Evolutionary conservation across 1,140 invertebrate species (phyloP).

Genomic region (Polyergus mexicanus): DNA sequence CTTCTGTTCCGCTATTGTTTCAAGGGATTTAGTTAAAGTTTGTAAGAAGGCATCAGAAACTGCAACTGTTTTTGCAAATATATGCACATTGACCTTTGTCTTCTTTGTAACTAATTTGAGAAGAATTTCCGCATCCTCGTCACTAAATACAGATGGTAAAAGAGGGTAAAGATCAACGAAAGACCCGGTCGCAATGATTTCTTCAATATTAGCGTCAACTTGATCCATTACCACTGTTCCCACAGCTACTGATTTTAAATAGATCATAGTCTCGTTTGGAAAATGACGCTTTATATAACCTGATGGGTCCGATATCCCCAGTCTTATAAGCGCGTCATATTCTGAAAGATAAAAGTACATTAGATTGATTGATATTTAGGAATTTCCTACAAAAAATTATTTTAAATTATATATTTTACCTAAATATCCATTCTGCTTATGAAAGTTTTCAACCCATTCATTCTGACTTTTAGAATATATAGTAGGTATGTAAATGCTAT

Average conservation of each 20-base stretch:
- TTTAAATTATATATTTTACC: constrained; percentile 84
- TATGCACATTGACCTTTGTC: constrained; percentile 79
- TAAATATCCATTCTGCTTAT: constrained; percentile 97
- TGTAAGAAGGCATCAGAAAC: constrained; percentile 89
- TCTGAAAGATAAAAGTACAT: constrained; percentile 87
- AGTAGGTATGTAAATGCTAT: constrained; percentile 95
- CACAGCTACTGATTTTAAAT: constrained; percentile 92
- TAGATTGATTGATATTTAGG: background rate
- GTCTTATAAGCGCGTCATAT: constrained; percentile 94
- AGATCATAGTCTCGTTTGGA: constrained; percentile 90
- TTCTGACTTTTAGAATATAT: constrained; percentile 94
- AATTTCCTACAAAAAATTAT: constrained; percentile 1
- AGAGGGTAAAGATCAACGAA: constrained; percentile 93
- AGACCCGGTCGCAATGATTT: constrained; percentile 91
- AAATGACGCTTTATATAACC: constrained; percentile 93
- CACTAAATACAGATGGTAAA: constrained; percentile 93
- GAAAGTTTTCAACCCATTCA: constrained; percentile 97
- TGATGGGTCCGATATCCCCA: constrained; percentile 96
- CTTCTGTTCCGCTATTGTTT: constrained; percentile 90
- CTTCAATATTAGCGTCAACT: constrained; percentile 94
- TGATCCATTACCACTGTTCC: constrained; percentile 92
- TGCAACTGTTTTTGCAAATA: constrained; percentile 81
- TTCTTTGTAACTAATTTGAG: constrained; percentile 89
- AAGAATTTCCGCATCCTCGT: constrained; percentile 92
- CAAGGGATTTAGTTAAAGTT: constrained; percentile 90